Evolutionary conservation across 1,140 invertebrate species (phyloP), one percentile per base, ranked within the genome.

Genomic region (Drosophila nigromelanica): DNA sequence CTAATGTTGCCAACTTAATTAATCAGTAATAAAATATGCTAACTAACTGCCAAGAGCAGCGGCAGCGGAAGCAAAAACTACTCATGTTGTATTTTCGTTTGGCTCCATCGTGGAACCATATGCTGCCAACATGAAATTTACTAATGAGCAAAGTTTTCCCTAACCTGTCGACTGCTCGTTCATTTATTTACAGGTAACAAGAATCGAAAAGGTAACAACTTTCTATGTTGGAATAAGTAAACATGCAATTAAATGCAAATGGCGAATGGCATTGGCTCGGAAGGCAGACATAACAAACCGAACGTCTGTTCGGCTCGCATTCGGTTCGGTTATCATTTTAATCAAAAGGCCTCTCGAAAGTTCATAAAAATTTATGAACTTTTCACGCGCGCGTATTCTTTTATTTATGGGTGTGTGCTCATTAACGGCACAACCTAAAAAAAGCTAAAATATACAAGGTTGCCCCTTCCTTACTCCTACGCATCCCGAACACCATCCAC

Each of bases 11-110:
- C 73, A 40, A 79, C 82, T 87, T 86, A 86, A 86, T 86, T 86
- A 86, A 87, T 86, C 82, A 86, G 78, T 85, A 81, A 87, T 86
- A 82, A 86, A 86, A 78, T 87, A 78, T 75, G 60, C 82, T 55
- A 87, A 78, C 73, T 50, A 60, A 76, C 73, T 81, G 82, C 48
- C 71, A 81, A 40, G 47, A 72, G 79, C 24, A 56, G 5, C 30
- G 55, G 35, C 33, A 52, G 18, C 27, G 5, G 1, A 5, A 27
- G 27, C 27, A 51, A 27, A 15, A 48, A 63, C 66, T 69, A 62
- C 58, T 62, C 40, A 40, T 54, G 40, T 33, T 54, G 39, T 55
- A 35, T 37, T 42, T 6, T 11, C 8, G 10, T 37, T 7, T 27
- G 4, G 21, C 8, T 40, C 6, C 15, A 15, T n/a, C 27, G 51